Evolutionary conservation across 2,888 invertebrate genomes (phyloP).

Genomic region (Herminia tarsipennalis): DNA sequence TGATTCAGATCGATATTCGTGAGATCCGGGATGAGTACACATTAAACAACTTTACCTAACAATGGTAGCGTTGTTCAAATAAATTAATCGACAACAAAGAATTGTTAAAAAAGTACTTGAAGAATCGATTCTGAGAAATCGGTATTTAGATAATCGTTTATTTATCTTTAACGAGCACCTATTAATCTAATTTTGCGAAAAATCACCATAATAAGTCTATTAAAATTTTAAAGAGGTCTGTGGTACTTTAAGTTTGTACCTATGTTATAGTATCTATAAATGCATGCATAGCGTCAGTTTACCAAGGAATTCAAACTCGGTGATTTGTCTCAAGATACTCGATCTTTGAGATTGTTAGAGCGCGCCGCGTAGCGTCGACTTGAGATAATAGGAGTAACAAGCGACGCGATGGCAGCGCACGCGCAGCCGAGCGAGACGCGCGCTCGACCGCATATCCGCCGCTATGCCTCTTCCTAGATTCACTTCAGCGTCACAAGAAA

Average conservation of each 20-base stretch:
- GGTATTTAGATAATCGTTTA: too few species aligned
- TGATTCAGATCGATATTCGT: conserved; percentile 63
- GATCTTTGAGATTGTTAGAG: conserved; percentile 69
- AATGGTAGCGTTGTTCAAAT: conserved; percentile 60
- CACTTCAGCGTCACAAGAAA: conserved; percentile 43
- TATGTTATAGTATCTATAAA: neutral
- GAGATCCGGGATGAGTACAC: conserved; percentile 58
- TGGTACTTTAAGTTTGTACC: too few species aligned
- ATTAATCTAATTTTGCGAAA: too few species aligned
- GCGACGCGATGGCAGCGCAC: conserved; percentile 73
- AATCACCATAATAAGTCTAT: too few species aligned
- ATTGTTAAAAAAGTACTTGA: conserved; percentile 55
- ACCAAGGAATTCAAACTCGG: conserved; percentile 38
- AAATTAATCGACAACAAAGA: conserved; percentile 50
- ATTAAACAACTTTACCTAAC: conserved; percentile 41
- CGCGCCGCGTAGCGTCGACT: conserved; percentile 56
- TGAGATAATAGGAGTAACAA: conserved; percentile 78
- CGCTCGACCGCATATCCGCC: conserved; percentile 83
- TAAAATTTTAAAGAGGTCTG: too few species aligned
- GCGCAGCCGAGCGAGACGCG: conserved; percentile 72
- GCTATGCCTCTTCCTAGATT: conserved; percentile 74
- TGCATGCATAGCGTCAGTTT: conserved; percentile 17
- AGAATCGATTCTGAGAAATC: conserved; percentile 28
- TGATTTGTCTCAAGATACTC: conserved; percentile 66
- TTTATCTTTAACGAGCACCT: too few species aligned